Conservation (phyloP, 2,888 invertebrate genomes). For the Thecocarcelia acutangulata region DNA sequence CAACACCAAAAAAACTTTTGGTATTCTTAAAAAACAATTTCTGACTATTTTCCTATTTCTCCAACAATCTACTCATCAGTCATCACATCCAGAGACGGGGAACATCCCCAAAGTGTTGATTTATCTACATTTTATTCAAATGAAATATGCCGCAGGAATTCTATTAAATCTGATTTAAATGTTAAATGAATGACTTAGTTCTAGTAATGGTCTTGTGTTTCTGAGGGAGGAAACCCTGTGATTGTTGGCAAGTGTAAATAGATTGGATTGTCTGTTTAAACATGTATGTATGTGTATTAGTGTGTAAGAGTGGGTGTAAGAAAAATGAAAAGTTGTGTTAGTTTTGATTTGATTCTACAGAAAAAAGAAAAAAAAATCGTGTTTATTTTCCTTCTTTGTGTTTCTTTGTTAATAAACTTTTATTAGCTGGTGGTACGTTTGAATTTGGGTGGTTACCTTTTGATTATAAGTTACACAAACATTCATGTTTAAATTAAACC, state of each 20-base stretch:
- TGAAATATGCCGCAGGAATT: slow-evolving; percentile 18
- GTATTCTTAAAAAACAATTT: not conserved
- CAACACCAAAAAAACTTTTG: not conserved
- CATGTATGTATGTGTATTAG: not conserved
- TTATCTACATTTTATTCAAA: slow-evolving; percentile 10
- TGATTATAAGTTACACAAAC: slow-evolving; percentile 38
- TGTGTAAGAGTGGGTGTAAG: not conserved
- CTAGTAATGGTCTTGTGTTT: not conserved
- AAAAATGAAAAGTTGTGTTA: slow-evolving; percentile 6
- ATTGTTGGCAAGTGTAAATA: slow-evolving; percentile 1
- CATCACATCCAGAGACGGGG: not conserved
- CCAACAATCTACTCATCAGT: not conserved
- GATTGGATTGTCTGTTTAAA: not conserved
- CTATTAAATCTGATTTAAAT: slow-evolving; percentile 17
- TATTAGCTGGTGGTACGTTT: slow-evolving; percentile 23
- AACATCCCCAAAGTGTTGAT: slow-evolving; percentile 14
- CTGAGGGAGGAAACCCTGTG: not conserved
- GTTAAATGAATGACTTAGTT: not conserved
- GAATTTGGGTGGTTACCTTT: slow-evolving; percentile 32
- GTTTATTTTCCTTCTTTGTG: not conserved
- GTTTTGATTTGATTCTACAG: not conserved
- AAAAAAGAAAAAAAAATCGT: not conserved
- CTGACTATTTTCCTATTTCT: not conserved
- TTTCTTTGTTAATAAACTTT: slow-evolving; percentile 22
- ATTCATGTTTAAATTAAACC: not conserved